These are phyloP conservation scores for Zenarchopterus dispar DNA, from an alignment of 2,797 vertebrate genomes.

Conservation along the genomic window DNA sequence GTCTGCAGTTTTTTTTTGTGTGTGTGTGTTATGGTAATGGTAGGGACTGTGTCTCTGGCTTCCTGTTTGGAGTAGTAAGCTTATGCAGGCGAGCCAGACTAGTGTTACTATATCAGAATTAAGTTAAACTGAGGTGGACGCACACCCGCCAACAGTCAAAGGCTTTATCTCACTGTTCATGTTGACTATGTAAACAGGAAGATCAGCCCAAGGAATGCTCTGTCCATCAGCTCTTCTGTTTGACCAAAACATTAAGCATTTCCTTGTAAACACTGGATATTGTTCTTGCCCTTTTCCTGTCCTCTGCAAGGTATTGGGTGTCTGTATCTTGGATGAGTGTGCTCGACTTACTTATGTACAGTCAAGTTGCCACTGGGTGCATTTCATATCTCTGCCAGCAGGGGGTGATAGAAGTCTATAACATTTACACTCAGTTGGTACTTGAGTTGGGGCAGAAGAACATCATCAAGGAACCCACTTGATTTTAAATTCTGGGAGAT, in stretches of 20 bases:
- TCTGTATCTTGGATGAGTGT: background rate
- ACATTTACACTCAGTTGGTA: background rate
- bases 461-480: too few relatives aligned
- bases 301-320: background rate
- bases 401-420: conserved; percentile 44
- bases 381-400: conserved; percentile 42
- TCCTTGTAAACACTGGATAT: conserved; percentile 29
- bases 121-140: conserved; percentile 17
- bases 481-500: too few relatives aligned
- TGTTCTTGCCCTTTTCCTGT: conserved; percentile 8
- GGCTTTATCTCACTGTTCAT: conserved; percentile 43
- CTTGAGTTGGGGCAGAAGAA: background rate
- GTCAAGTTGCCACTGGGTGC: conserved; percentile 25
- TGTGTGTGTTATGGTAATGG: background rate
- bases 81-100: conserved; percentile 7
- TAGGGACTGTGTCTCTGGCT: background rate
- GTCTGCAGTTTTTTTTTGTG: too few relatives aligned
- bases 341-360: background rate
- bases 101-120: background rate
- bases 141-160: conserved; percentile 15
- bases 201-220: conserved; percentile 31
- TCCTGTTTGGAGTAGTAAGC: conserved; percentile 16
- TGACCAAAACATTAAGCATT: conserved; percentile 37
- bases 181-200: conserved; percentile 57
- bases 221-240: conserved; percentile 23